A percentile compares a stretch with the other conserved stretches of the same genome.
phyloP scores from a whole-genome alignment of 1,140 invertebrate species.

The Paraescarpia echinospica region DNA sequence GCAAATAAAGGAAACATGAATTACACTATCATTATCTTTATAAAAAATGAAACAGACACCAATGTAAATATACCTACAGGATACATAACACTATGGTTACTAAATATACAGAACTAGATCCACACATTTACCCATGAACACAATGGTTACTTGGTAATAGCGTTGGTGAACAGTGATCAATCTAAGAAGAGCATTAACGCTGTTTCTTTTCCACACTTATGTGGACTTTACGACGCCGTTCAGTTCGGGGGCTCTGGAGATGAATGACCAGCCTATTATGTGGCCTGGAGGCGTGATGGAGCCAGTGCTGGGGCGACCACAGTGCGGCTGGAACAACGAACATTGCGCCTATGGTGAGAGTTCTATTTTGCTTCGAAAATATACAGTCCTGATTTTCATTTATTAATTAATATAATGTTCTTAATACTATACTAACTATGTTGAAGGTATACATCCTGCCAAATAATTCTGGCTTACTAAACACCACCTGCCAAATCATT shows the following conservation, averaged over 20 bases:
- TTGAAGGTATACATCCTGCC: too few relatives aligned
- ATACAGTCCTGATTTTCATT: too few relatives aligned
- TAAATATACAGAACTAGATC: background rate
- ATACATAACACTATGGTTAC: too few relatives aligned
- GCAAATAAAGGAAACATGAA: too few relatives aligned
- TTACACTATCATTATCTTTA: too few relatives aligned
- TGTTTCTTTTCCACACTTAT: background rate
- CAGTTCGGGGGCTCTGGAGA: background rate
- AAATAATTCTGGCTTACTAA: too few relatives aligned
- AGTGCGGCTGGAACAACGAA: slow-evolving; percentile 21
- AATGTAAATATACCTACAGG: too few relatives aligned
- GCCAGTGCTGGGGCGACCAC: background rate
- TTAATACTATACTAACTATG: too few relatives aligned
- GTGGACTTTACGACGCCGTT: background rate
- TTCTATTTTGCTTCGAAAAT: too few relatives aligned
- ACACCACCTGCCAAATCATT: too few relatives aligned
- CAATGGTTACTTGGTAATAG: background rate
- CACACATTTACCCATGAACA: background rate
- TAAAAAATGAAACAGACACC: too few relatives aligned
- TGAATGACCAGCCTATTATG: background rate
- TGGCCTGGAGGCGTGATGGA: background rate
- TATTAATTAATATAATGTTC: too few relatives aligned
- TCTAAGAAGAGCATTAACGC: background rate
- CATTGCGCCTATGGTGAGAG: background rate
- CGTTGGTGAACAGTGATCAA: background rate